Evolutionary conservation across 2,888 invertebrate genomes (phyloP), one percentile per base, ranked within the genome.

Genomic region (Ischnura elegans): DNA sequence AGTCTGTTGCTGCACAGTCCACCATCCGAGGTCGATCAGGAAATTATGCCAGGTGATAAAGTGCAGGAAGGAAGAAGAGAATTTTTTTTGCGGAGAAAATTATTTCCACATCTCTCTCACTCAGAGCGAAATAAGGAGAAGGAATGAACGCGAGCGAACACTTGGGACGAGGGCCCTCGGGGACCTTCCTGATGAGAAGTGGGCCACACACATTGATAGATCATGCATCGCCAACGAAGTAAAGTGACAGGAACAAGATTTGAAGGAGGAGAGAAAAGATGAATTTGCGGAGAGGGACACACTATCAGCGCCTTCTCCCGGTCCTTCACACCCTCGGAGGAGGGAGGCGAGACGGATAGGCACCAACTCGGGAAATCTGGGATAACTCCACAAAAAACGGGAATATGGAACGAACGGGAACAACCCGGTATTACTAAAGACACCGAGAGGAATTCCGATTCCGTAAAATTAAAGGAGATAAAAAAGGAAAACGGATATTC

Each of bases 181-280:
- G 43, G 66, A 42, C n/a, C 90, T 90, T 51, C 36, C 3, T 3
- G 43, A 43, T 10, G 19, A 25, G 61, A 90, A 90, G 61, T 55
- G 42, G 90, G 90, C 10, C 90, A 61, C 90, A 42, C 90, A 61
- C 90, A 42, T 61, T 43, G 90, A 90, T 61, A 61, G 90, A 90
- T 90, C 47, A 61, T 61, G 66, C 90, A 45, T 90, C 90, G 43
- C 13, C 42, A 90, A 61, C 66, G 90, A 90, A 45, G 61, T n/a
- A 45, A 66, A 90, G 90, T 55, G 90, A 90, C 61, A 90, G 90
- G 61, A 19, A 61, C 90, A 90, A 90, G 61, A 42, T 90, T 61
- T 36, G 36, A 61, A 90, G 42, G 87, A 5, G 29, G 47, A 42
- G 61, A 61, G 90, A 43, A 29, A 43, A 90, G 90, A 43, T 66